Percentiles rank a stretch among this genome's conserved stretches.
Evolutionary conservation across 2,113 vertebrate genomes (phyloP).

Genomic region (Alaudala cheleensis): DNA sequence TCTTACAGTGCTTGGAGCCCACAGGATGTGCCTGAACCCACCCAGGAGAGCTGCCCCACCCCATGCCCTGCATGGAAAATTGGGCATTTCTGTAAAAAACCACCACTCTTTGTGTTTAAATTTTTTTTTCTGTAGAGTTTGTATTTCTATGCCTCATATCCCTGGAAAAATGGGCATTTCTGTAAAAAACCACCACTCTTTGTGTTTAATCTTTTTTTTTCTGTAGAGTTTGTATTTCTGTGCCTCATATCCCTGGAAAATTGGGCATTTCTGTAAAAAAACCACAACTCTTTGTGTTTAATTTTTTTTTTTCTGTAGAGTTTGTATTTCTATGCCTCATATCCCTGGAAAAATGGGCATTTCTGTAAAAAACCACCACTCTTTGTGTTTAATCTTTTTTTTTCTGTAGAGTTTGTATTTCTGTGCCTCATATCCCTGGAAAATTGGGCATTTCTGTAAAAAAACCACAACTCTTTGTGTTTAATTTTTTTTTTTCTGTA

Average conservation of each 20-base stretch:
- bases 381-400: neutral
- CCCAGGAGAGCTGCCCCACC: neutral
- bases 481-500: neutral
- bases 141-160: accelerated
- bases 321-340: too few species aligned
- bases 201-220: neutral
- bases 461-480: neutral
- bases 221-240: accelerated
- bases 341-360: neutral
- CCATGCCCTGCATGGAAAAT: neutral
- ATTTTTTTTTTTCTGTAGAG: too few species aligned
- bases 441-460: neutral
- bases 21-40: neutral
- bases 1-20: accelerated
- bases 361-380: neutral
- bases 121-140: neutral
- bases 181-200: neutral
- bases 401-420: neutral
- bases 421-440: too few species aligned
- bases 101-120: neutral
- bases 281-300: accelerated
- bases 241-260: too few species aligned
- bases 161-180: neutral
- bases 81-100: neutral
- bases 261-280: neutral